phyloP scores from a whole-genome alignment of 2,888 invertebrate genomes.

The Cynaeus angustus region DNA sequence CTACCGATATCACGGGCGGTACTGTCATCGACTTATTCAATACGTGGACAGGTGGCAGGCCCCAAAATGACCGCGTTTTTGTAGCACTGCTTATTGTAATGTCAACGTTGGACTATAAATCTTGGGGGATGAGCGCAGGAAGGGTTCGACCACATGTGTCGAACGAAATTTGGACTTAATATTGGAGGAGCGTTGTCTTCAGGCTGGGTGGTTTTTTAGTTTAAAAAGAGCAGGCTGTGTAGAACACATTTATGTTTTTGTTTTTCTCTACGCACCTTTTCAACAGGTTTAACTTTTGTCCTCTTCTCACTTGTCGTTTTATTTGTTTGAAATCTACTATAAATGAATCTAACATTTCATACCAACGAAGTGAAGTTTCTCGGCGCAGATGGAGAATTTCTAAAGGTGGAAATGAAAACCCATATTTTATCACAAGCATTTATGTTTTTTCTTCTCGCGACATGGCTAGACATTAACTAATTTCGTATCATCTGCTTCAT shows the following conservation, averaged over 20 bases:
- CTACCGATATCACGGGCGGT: conserved; percentile 53
- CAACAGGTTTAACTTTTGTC: background rate
- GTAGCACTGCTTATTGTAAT: conserved; percentile 39
- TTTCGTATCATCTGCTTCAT: conserved; percentile 10
- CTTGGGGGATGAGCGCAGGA: conserved; percentile 14
- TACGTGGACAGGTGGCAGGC: conserved; percentile 52
- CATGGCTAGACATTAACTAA: conserved; percentile 17
- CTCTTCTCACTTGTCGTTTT: background rate
- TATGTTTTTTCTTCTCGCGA: conserved; percentile 7
- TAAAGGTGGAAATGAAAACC: background rate
- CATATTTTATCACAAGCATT: conserved; percentile 12
- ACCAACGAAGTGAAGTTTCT: conserved; percentile 3
- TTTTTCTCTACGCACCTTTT: background rate
- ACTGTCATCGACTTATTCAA: conserved; percentile 54
- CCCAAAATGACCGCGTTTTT: conserved; percentile 41
- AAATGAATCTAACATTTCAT: conserved; percentile 15
- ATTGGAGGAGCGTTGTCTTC: too few species aligned
- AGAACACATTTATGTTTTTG: too few species aligned
- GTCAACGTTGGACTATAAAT: conserved; percentile 41
- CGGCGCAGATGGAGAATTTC: conserved; percentile 7
- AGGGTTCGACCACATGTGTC: conserved; percentile 6
- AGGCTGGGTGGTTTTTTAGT: too few species aligned
- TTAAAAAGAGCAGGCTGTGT: too few species aligned
- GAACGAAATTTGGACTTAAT: background rate
- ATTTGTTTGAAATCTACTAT: background rate